Evolutionary conservation across 1,140 invertebrate genomes (phyloP).

Genomic region (Leptinotarsa defecta): DNA sequence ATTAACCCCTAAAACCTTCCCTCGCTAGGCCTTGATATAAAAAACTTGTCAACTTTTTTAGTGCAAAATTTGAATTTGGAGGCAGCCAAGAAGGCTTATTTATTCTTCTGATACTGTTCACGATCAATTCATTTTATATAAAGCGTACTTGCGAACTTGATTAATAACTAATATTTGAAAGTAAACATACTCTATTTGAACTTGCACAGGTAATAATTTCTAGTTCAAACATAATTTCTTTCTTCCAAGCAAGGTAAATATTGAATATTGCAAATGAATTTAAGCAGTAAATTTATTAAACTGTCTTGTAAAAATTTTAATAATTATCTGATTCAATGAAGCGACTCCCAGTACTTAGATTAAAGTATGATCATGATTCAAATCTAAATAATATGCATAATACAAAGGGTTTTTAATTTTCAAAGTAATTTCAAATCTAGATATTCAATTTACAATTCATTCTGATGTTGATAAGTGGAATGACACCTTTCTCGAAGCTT

Average conservation of each 20-base stretch:
- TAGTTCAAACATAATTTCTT: not conserved
- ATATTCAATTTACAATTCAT: too few relatives aligned
- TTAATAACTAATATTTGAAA: not conserved
- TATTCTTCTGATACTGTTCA: not conserved
- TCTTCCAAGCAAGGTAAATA: not conserved
- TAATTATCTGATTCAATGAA: not conserved
- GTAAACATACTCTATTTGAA: not conserved
- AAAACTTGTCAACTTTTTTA: too few relatives aligned
- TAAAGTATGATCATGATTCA: not conserved
- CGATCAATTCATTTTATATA: not conserved
- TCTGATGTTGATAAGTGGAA: too few relatives aligned
- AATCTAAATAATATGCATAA: not conserved
- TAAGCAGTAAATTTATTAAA: not conserved
- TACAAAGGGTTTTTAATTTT: not conserved
- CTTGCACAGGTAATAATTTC: not conserved
- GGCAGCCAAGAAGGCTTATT: not conserved
- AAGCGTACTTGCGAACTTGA: not conserved
- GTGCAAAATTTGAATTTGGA: too few relatives aligned
- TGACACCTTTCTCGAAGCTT: too few relatives aligned
- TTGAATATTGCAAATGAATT: not conserved
- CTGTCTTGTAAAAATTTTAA: not conserved
- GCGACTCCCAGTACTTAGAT: not conserved
- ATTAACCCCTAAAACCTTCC: too few relatives aligned
- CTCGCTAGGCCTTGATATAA: too few relatives aligned
- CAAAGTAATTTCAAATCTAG: too few relatives aligned